Evolutionary conservation across 2,888 invertebrate genomes (phyloP).

Genomic region (Digitonthophagus gazella): DNA sequence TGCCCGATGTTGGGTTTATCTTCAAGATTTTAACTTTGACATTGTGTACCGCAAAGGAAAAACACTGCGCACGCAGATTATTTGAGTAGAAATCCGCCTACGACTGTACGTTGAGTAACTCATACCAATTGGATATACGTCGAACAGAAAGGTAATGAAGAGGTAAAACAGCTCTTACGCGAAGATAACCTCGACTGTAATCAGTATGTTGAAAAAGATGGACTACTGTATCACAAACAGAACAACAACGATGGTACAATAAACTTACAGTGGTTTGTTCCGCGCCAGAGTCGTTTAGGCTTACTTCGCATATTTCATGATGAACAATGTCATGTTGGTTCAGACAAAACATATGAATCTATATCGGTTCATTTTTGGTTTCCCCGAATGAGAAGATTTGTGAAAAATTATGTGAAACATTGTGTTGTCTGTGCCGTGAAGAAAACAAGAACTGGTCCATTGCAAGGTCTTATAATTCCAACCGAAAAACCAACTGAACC

Average conservation of each 20-base stretch:
- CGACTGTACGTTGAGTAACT: neutral
- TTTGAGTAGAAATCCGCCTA: conserved; percentile 4
- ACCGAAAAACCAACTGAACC: conserved; percentile 25
- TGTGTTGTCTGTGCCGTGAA: conserved; percentile 37
- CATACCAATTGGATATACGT: neutral
- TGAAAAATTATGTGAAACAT: conserved; percentile 35
- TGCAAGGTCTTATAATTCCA: conserved; percentile 26
- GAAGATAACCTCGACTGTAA: conserved; percentile 12
- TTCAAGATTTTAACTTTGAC: conserved; percentile 32
- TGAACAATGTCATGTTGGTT: conserved; percentile 41
- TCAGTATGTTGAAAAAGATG: neutral
- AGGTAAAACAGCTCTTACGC: neutral
- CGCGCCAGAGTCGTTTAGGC: conserved; percentile 37
- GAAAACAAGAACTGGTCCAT: conserved; percentile 33
- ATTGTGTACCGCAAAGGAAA: conserved; percentile 31
- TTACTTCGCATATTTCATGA: conserved; percentile 41
- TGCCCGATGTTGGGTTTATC: conserved; percentile 20
- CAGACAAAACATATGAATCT: conserved; percentile 38
- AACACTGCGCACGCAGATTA: conserved; percentile 4
- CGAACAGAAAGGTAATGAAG: conserved; percentile 3
- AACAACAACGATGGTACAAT: neutral
- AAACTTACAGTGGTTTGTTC: conserved; percentile 38
- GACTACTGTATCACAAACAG: neutral
- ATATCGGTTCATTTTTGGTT: conserved; percentile 35
- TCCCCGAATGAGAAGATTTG: conserved; percentile 37